Evolutionary conservation across 2,797 vertebrate genomes (phyloP), one percentile per base, ranked within the genome.

Genomic region (Bradypodion ventrale): DNA sequence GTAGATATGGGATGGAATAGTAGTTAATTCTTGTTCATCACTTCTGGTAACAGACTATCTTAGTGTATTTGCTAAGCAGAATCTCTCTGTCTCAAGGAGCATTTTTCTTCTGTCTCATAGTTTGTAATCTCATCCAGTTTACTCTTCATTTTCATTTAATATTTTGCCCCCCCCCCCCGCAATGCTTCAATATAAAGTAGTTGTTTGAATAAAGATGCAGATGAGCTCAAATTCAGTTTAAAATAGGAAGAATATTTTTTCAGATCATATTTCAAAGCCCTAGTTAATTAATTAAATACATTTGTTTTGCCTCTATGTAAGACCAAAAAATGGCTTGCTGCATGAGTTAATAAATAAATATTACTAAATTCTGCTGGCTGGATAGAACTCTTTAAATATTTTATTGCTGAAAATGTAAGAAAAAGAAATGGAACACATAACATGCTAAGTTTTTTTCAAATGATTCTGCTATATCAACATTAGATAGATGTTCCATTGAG

Each of bases 371-470:
- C n/a, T n/a, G n/a, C n/a, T n/a, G n/a, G n/a, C n/a, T n/a, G n/a
- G n/a, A n/a, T n/a, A n/a, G n/a, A n/a, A n/a, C 2, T 44, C 12
- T 82, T 73, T 44, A 23, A 88, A 75, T 86, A 78, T 79, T 85
- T 82, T 78, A 75, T 37, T 88, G 13, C 9, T 86, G 27, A 35
- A 80, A 44, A 6, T 84, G 44, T 42, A 75, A 49, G 16, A 21
- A 0, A 70, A 0, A 52, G 78, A 86, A 62, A n/a, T n/a, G n/a
- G n/a, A 21, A 16, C 32, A 10, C 8, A 77, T 78, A 63, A 76
- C 76, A 29, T 87, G 44, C 80, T 80, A 69, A 70, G 80, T 78
- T 68, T 3, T 3, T 1, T 25, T 65, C 29, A 32, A 63, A 63
- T 78, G 16, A 27, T n/a, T 13, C n/a, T n/a, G n/a, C n/a, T n/a